A percentile compares a stretch with the other conserved stretches of the same genome.
phyloP scores from a whole-genome alignment of 2,113 vertebrate genomes.

The Zapus hudsonius region DNA sequence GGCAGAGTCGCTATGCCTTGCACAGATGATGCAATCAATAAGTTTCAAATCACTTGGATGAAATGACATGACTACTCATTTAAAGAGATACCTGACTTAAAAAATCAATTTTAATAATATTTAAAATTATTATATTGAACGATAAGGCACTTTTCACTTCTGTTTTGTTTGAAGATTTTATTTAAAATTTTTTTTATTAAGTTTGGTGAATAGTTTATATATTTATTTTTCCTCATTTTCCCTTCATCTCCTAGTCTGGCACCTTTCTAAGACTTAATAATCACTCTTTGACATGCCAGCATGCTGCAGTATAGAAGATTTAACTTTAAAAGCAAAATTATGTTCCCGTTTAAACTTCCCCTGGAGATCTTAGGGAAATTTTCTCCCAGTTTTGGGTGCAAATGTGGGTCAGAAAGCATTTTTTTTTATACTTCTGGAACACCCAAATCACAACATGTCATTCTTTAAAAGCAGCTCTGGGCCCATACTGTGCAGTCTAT shows the following conservation, averaged over 20 bases:
- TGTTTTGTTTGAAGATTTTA: slow-evolving; percentile 79
- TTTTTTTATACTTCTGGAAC: slow-evolving; percentile 71
- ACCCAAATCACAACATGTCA: slow-evolving; percentile 66
- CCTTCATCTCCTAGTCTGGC: slow-evolving; percentile 60
- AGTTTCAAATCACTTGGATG: slow-evolving; percentile 86
- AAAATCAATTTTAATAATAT: slow-evolving; percentile 87
- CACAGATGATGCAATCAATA: slow-evolving; percentile 88
- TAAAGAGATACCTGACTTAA: slow-evolving; percentile 79
- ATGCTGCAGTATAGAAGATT: slow-evolving; percentile 67
- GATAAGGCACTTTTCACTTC: slow-evolving; percentile 74
- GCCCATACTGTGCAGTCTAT: slow-evolving; percentile 68
- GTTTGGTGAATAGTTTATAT: slow-evolving; percentile 62
- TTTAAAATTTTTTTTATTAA: slow-evolving; percentile 80
- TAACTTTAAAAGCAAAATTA: slow-evolving; percentile 76
- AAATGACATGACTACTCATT: slow-evolving; percentile 83
- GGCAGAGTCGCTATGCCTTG: slow-evolving; percentile 80
- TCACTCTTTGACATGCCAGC: slow-evolving; percentile 72
- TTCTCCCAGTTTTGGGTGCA: slow-evolving; percentile 68
- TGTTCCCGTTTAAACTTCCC: slow-evolving; percentile 75
- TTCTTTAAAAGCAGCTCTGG: slow-evolving; percentile 74
- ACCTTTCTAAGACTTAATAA: slow-evolving; percentile 65
- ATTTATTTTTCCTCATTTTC: slow-evolving; percentile 58
- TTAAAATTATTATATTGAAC: slow-evolving; percentile 82
- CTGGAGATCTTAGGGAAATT: slow-evolving; percentile 69
- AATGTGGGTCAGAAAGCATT: slow-evolving; percentile 75